Conservation (phyloP, 2,113 vertebrate genomes). For the Setophaga petechia region DNA sequence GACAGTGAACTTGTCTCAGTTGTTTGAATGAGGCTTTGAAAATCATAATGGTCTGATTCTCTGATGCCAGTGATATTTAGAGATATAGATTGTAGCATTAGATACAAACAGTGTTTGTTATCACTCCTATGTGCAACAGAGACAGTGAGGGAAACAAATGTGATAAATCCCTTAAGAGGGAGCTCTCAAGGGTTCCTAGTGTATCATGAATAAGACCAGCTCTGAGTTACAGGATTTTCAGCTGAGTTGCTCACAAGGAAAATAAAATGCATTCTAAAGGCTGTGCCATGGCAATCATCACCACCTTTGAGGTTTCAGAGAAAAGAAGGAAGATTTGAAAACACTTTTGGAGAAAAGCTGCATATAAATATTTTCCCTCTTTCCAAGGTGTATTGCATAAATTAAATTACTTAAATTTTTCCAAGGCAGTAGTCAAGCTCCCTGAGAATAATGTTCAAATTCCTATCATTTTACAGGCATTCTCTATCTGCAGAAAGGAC, state of each 20-base stretch:
- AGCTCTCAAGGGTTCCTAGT: neutral
- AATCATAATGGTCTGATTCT: neutral
- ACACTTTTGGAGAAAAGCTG: neutral
- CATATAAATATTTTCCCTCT: neutral
- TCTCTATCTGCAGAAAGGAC: neutral
- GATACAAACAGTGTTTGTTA: neutral
- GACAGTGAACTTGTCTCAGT: neutral
- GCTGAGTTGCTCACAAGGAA: neutral
- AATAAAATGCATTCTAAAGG: neutral
- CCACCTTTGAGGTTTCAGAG: neutral
- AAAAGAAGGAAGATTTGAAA: neutral
- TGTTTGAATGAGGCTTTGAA: neutral
- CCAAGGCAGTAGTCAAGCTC: neutral
- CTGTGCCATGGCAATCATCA: neutral
- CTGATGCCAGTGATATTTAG: neutral
- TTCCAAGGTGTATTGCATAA: neutral
- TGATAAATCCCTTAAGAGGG: neutral
- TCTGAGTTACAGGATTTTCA: neutral
- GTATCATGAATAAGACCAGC: neutral
- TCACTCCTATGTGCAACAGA: fast-evolving
- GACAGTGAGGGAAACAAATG: neutral
- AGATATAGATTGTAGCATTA: neutral
- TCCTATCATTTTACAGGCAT: neutral
- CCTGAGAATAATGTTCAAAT: neutral
- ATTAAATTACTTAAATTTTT: neutral